Conservation (phyloP, 2,888 invertebrate species). For the Nasonovia ribisnigri region DNA sequence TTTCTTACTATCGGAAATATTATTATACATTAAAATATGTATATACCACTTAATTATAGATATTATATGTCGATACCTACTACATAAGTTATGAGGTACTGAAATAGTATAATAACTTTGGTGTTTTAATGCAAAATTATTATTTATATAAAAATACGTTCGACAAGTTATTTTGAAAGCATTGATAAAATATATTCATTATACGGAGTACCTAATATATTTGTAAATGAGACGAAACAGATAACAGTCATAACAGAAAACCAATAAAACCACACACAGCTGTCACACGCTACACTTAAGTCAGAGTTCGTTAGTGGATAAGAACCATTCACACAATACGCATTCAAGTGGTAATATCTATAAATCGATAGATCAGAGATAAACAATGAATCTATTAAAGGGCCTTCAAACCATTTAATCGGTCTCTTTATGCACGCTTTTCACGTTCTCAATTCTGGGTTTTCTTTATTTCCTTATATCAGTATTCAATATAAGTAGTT, state of each 20-base stretch:
- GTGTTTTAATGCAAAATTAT: not conserved
- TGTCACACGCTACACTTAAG: not conserved
- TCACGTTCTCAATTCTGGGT: not conserved
- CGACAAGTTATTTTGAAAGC: not conserved
- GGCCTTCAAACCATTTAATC: not conserved
- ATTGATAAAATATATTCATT: not conserved
- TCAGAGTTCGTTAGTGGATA: not conserved
- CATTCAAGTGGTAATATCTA: not conserved
- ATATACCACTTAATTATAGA: not conserved
- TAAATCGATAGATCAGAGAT: not conserved
- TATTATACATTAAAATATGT: not conserved
- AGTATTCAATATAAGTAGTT: not conserved
- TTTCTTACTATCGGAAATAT: not conserved
- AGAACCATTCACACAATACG: too few species aligned
- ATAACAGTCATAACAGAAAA: not conserved
- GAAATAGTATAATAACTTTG: not conserved
- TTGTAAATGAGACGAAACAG: not conserved
- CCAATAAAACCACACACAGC: not conserved
- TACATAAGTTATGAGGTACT: too few species aligned
- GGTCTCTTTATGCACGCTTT: not conserved
- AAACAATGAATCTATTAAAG: not conserved
- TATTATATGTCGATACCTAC: not conserved
- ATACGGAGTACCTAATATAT: not conserved
- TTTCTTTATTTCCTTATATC: not conserved
- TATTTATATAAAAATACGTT: not conserved